These are phyloP conservation scores for Tyrophagus putrescentiae DNA, from an alignment of 1,140 invertebrate genomes.

Conservation along the genomic window DNA sequence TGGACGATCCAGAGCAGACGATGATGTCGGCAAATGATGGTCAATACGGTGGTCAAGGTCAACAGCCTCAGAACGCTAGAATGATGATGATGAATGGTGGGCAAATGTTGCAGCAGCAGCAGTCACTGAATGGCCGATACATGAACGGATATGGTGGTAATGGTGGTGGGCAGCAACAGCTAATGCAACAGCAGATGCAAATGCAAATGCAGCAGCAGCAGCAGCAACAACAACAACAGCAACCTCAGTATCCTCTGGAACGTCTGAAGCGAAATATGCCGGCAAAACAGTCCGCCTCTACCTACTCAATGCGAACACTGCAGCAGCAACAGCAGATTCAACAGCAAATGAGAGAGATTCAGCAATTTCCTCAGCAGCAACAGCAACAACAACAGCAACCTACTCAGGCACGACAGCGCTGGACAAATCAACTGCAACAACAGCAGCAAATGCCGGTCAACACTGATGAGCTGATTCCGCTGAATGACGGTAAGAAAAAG, in stretches of 20 bases:
- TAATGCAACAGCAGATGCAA: background rate
- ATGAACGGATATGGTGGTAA: background rate
- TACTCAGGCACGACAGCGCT: background rate
- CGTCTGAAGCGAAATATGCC: background rate
- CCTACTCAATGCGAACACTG: background rate
- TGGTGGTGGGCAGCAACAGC: background rate
- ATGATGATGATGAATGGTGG: background rate
- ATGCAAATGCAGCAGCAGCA: background rate
- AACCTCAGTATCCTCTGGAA: background rate
- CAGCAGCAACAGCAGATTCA: background rate
- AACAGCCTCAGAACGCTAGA: background rate
- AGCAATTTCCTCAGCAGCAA: background rate
- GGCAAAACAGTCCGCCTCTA: background rate
- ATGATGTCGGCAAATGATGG: background rate
- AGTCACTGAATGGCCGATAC: background rate
- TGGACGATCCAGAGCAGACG: background rate
- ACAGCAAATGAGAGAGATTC: background rate
- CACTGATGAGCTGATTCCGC: background rate
- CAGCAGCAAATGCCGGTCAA: background rate
- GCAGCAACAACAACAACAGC: background rate
- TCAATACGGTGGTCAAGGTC: background rate
- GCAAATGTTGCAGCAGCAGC: background rate
- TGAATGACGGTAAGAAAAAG: too few species aligned
- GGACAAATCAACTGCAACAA: background rate
- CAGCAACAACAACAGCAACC: background rate